These are phyloP conservation scores for Pantherophis guttatus DNA, from an alignment of 2,113 vertebrate genomes.

Conservation along the genomic window DNA sequence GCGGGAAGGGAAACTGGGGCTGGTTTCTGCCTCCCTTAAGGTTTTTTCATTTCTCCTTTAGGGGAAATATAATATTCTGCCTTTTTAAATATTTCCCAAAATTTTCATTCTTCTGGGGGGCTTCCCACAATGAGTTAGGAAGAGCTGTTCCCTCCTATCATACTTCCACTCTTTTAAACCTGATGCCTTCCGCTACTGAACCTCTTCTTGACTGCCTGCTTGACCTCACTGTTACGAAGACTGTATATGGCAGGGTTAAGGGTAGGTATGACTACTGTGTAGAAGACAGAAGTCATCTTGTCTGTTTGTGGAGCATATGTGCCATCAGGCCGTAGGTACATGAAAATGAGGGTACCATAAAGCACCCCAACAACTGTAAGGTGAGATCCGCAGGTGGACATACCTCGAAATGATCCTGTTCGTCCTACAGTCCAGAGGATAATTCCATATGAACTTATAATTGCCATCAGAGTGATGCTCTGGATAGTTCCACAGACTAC, in stretches of 20 bases:
- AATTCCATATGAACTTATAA: conserved; percentile 1
- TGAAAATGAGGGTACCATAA: conserved; percentile 56
- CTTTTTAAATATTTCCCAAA: no score
- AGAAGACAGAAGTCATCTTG: conserved; percentile 64
- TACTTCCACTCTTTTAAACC: not conserved
- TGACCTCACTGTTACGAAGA: conserved; percentile 59
- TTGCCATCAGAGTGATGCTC: conserved; percentile 16
- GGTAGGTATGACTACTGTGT: conserved; percentile 63
- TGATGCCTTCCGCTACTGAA: not conserved
- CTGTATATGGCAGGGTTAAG: conserved; percentile 65
- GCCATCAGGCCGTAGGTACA: conserved; percentile 61
- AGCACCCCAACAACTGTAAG: conserved; percentile 46
- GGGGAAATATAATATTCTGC: no score
- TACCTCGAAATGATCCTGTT: conserved; percentile 18
- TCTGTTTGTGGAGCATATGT: conserved; percentile 51
- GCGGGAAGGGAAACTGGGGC: no score
- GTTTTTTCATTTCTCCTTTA: no score
- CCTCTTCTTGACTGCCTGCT: conserved; percentile 26
- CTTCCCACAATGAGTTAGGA: no score
- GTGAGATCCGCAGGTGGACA: conserved; percentile 58
- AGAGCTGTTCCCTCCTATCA: not conserved
- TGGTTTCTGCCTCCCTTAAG: no score
- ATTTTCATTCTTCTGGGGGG: no score
- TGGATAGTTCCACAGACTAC: conserved; percentile 58
- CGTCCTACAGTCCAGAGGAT: not conserved